These are phyloP conservation scores for Murina feae DNA, from an alignment of 2,113 vertebrate genomes.

Conservation along the genomic window DNA sequence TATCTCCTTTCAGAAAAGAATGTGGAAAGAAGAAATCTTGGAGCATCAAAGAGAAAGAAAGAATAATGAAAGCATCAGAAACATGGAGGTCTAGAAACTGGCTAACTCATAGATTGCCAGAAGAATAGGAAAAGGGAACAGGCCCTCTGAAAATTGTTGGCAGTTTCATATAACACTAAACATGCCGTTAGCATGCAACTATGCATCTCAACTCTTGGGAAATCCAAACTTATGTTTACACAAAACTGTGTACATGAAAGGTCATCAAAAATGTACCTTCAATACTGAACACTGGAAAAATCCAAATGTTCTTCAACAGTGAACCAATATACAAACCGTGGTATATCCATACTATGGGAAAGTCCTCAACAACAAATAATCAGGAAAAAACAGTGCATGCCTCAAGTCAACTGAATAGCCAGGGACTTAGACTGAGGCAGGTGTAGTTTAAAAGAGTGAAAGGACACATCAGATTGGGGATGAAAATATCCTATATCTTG, in stretches of 20 bases:
- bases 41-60: not conserved
- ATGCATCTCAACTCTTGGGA: not conserved
- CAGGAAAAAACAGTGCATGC: not conserved
- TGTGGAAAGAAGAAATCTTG: not conserved
- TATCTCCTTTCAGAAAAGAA: not conserved
- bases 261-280: not conserved
- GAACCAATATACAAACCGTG: not conserved
- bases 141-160: not conserved
- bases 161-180: not conserved
- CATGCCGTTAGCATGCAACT: not conserved
- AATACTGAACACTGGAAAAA: not conserved
- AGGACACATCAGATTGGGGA: not conserved
- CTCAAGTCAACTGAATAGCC: not conserved
- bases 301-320: not conserved
- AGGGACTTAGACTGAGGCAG: not conserved
- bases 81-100: not conserved
- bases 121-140: not conserved
- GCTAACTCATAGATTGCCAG: not conserved
- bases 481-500: not conserved
- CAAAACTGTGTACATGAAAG: not conserved
- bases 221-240: not conserved
- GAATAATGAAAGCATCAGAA: not conserved
- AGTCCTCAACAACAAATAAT: not conserved
- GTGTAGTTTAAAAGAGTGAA: not conserved
- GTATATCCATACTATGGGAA: not conserved